A percentile compares a stretch with the other conserved stretches of the same genome.
These are phyloP conservation scores for Orestias chungarensis DNA, from an alignment of 2,797 vertebrate genomes.

Conservation along the genomic window DNA sequence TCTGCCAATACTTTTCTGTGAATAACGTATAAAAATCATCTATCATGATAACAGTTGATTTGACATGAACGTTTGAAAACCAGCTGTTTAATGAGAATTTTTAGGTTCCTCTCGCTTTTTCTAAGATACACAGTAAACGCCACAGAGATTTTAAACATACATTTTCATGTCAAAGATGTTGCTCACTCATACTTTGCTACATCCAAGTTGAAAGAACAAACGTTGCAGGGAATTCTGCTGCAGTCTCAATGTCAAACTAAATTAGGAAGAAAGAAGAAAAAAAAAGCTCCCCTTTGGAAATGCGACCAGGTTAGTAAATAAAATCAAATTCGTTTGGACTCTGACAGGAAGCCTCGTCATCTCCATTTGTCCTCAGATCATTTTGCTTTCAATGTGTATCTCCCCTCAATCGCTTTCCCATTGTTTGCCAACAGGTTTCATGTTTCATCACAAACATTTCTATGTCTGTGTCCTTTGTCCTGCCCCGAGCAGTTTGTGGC, in stretches of 20 bases:
- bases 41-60: too few species aligned
- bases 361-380: conserved; percentile 50
- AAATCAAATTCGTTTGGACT: conserved; percentile 22
- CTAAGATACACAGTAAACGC: background rate
- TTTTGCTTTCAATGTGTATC: conserved; percentile 60
- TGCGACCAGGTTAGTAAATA: conserved; percentile 14
- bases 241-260: conserved; percentile 7
- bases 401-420: conserved; percentile 37
- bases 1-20: too few species aligned
- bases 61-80: too few species aligned
- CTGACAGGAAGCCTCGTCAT: conserved; percentile 46
- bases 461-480: conserved; percentile 57
- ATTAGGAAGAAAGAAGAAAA: too few species aligned
- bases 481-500: conserved; percentile 55
- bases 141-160: background rate
- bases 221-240: background rate
- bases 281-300: conserved; percentile 3
- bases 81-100: too few species aligned
- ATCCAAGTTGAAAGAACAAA: background rate
- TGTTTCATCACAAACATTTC: conserved; percentile 60
- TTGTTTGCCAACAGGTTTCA: conserved; percentile 61
- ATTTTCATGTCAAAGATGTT: conserved; percentile 3
- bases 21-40: too few species aligned
- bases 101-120: background rate
- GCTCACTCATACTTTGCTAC: conserved; percentile 1